These are phyloP conservation scores for Tursiops truncatus DNA, from an alignment of 2,113 vertebrate genomes.

Conservation along the genomic window DNA sequence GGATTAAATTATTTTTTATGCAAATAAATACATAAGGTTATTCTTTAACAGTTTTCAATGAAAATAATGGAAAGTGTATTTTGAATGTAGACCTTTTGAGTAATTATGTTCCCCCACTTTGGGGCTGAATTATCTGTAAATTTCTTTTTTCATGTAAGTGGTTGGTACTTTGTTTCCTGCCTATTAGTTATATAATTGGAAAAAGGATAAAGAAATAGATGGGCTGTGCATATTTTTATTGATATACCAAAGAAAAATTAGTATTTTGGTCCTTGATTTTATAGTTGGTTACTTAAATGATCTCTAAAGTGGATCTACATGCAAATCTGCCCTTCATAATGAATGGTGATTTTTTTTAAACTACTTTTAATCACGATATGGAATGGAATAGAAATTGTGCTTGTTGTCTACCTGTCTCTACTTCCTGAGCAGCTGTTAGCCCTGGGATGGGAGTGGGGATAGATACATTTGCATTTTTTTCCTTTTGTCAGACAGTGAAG, in stretches of 20 bases:
- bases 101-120: neutral
- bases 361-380: neutral
- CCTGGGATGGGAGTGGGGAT: neutral
- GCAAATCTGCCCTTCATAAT: neutral
- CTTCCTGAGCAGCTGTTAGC: neutral
- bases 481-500: neutral
- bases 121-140: neutral
- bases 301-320: neutral
- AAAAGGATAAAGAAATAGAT: neutral
- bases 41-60: constrained; percentile 32
- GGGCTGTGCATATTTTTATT: constrained; percentile 41
- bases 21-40: neutral
- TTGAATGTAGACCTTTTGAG: constrained; percentile 33
- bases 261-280: neutral
- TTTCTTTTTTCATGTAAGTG: neutral
- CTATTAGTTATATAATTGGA: neutral
- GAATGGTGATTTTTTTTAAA: neutral
- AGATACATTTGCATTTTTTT: neutral
- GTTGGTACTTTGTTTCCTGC: neutral
- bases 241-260: neutral
- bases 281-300: neutral
- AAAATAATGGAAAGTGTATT: constrained; percentile 41
- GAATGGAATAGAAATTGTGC: neutral
- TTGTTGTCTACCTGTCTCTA: neutral
- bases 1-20: neutral